A percentile compares a stretch with the other conserved stretches of the same genome.
Conservation (phyloP, 2,113 vertebrate genomes). For the Platichthys flesus region DNA sequence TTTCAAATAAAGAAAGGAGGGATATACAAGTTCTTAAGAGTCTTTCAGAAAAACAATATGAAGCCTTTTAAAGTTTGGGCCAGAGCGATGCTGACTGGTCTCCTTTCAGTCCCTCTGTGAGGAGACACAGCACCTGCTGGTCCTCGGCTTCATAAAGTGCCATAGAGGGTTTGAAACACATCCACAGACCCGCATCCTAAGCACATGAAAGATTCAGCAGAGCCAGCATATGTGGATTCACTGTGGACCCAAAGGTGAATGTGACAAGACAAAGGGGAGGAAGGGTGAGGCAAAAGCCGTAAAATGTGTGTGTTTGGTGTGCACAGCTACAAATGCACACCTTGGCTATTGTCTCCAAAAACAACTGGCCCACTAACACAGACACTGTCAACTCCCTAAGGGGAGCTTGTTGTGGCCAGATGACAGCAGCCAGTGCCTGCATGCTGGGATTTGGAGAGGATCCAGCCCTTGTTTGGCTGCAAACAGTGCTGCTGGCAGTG, state of each 20-base stretch:
- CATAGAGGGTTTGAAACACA: constrained; percentile 46
- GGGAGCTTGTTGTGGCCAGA: constrained; percentile 7
- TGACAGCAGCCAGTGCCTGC: constrained; percentile 17
- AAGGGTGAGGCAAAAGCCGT: neutral
- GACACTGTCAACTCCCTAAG: neutral
- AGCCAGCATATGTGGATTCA: constrained; percentile 35
- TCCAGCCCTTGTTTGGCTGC: constrained; percentile 27
- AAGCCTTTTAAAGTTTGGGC: neutral
- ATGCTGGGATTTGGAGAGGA: constrained; percentile 26
- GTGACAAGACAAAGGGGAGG: too few species aligned
- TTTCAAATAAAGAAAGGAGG: too few species aligned
- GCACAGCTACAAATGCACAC: neutral
- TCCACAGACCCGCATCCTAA: constrained; percentile 25
- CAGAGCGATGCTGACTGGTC: neutral
- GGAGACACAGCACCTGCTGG: neutral
- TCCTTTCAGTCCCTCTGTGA: neutral
- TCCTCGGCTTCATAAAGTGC: constrained; percentile 15
- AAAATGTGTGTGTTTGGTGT: neutral
- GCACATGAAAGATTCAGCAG: constrained; percentile 47
- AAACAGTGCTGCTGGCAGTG: neutral
- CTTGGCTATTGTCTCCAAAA: constrained; percentile 9
- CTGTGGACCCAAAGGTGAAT: constrained; percentile 11
- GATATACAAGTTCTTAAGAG: too few species aligned
- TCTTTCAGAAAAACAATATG: neutral
- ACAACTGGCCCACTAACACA: constrained; percentile 25